A percentile compares a stretch with the other conserved stretches of the same genome.
These are phyloP conservation scores for Acronicta psi DNA, from an alignment of 2,888 invertebrate genomes.

Conservation along the genomic window DNA sequence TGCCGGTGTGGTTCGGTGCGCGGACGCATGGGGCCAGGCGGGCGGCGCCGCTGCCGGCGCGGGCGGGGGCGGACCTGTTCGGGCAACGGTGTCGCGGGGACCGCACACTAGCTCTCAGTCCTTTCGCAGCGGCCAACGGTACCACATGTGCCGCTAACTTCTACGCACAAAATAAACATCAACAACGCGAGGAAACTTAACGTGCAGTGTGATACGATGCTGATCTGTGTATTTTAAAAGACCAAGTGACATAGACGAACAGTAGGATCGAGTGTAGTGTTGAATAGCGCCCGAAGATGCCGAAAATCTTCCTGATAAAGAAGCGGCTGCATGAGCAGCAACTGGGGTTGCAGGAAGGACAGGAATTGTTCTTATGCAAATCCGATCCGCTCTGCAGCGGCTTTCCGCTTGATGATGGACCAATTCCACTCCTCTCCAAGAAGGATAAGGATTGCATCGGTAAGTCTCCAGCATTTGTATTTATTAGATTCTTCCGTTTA, in stretches of 20 bases:
- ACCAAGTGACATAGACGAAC: constrained; percentile 81
- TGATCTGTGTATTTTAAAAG: constrained; percentile 81
- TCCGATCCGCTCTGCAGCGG: constrained; percentile 90
- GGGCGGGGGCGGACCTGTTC: constrained; percentile 87
- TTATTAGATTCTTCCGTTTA: neutral
- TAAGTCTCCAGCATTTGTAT: constrained; percentile 63
- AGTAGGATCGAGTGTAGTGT: constrained; percentile 85
- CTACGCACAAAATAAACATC: constrained; percentile 81
- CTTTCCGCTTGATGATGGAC: constrained; percentile 88
- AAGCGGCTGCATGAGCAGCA: constrained; percentile 97
- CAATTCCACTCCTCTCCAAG: constrained; percentile 90
- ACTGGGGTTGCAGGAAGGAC: constrained; percentile 94
- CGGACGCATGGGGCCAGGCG: constrained; percentile 74
- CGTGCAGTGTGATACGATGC: constrained; percentile 87
- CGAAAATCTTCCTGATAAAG: constrained; percentile 97
- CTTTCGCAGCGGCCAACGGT: constrained; percentile 88
- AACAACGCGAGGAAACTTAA: constrained; percentile 82
- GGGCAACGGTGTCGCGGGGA: constrained; percentile 86
- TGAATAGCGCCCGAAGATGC: constrained; percentile 90
- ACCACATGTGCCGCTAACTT: constrained; percentile 86
- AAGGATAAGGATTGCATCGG: constrained; percentile 79
- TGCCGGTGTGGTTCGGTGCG: constrained; percentile 66
- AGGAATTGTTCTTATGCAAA: constrained; percentile 92
- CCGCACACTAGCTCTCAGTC: constrained; percentile 86
- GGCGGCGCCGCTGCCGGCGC: constrained; percentile 75